Percentiles rank a stretch among this genome's conserved stretches.
These are phyloP conservation scores for Dromas ardeola DNA, from an alignment of 2,113 vertebrate genomes.

Conservation along the genomic window DNA sequence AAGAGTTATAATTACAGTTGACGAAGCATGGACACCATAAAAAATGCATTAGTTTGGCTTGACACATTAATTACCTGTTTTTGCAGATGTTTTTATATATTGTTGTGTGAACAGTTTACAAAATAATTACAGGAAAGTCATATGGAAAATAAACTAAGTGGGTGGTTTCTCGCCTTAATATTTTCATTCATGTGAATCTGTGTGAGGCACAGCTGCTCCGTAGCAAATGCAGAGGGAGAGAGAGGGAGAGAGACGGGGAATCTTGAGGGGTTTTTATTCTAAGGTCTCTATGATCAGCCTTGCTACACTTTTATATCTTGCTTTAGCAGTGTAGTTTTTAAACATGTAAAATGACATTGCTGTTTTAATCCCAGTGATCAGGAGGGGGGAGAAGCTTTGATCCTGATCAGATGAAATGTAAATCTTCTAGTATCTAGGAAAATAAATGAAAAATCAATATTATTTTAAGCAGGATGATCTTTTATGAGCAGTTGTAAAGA, in stretches of 20 bases:
- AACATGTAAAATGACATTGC: slow-evolving; percentile 65
- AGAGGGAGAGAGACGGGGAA: slow-evolving; percentile 60
- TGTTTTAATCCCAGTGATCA: slow-evolving; percentile 62
- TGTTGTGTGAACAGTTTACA: slow-evolving; percentile 93
- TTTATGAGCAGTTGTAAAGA: slow-evolving; percentile 58
- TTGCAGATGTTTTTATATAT: slow-evolving; percentile 96
- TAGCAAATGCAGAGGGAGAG: slow-evolving; percentile 73
- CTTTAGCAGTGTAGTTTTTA: slow-evolving; percentile 59
- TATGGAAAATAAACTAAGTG: slow-evolving; percentile 94
- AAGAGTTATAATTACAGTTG: slow-evolving; percentile 94
- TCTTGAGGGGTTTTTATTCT: slow-evolving; percentile 79
- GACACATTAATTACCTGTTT: slow-evolving; percentile 96
- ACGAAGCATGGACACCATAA: slow-evolving; percentile 90
- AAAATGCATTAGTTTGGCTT: slow-evolving; percentile 94
- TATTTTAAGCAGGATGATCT: slow-evolving; percentile 67
- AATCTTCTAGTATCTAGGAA: slow-evolving; percentile 60
- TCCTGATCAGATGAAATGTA: slow-evolving; percentile 67
- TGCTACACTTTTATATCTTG: slow-evolving; percentile 67
- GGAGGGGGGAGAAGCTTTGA: slow-evolving; percentile 55
- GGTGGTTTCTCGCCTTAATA: slow-evolving; percentile 88
- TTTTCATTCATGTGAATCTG: slow-evolving; percentile 90
- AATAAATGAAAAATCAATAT: slow-evolving; percentile 64
- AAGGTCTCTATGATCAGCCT: slow-evolving; percentile 67
- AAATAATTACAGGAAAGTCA: slow-evolving; percentile 93
- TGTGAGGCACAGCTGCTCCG: slow-evolving; percentile 84